Evolutionary conservation across 2,797 vertebrate genomes (phyloP).

Genomic region (Poeciliopsis presidionis): DNA sequence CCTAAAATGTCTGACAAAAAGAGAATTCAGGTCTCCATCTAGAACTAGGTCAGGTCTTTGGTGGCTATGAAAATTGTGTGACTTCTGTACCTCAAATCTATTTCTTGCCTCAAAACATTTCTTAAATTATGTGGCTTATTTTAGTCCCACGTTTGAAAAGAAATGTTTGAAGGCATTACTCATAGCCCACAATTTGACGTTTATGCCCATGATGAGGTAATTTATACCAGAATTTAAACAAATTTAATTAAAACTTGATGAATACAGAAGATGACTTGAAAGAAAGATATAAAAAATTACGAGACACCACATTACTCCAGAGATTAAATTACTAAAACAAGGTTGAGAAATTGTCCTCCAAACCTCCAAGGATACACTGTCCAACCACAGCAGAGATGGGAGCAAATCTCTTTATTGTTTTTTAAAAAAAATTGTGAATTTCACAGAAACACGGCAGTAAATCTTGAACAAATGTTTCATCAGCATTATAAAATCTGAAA

Average conservation of each 20-base stretch:
- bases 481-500: neutral
- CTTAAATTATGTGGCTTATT: neutral
- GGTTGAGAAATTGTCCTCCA: neutral
- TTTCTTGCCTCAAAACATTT: neutral
- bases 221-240: neutral
- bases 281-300: neutral
- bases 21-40: neutral
- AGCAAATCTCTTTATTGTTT: neutral
- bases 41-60: neutral
- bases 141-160: neutral
- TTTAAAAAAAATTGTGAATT: neutral
- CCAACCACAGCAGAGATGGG: neutral
- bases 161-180: neutral
- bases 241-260: neutral
- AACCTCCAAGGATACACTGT: neutral
- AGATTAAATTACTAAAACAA: neutral
- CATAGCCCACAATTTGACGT: neutral
- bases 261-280: neutral
- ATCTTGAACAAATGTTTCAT: neutral
- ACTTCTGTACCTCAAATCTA: neutral
- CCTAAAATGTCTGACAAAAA: neutral
- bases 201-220: neutral
- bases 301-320: neutral
- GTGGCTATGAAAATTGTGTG: neutral
- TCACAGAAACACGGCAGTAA: neutral